Evolutionary conservation across 2,888 invertebrate species (phyloP), one percentile per base, ranked within the genome.

Genomic region (Dynastes maya): DNA sequence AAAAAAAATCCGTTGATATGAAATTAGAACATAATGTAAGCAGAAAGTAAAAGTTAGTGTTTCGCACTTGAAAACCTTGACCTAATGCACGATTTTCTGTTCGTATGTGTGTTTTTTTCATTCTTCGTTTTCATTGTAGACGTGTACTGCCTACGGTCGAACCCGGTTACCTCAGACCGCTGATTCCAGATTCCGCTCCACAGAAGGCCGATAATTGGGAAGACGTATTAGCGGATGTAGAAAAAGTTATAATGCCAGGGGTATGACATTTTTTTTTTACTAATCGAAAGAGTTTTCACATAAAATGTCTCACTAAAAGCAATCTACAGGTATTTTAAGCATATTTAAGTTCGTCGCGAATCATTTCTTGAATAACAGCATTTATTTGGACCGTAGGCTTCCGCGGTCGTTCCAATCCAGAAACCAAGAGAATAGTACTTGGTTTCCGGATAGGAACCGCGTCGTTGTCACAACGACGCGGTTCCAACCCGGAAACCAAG

Each of bases 231-330:
- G 92, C 92, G 4, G 99, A 99, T 88, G 93, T 99, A 80, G 98
- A 99, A 88, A 91, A 94, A 76, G 95, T 98, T 77, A 96, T 99
- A 82, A 98, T 99, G 98, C 98, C 98, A 0, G 99, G 99, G 68
- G 97, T 92, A 88, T 89, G 88, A 45, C n/a, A 70, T 11, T 75
- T 64, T 53, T 53, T 5, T 11, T 45, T 11, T 45, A 8, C 11
- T 37, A 37, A 37, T 37, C 6, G 37, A 5, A 5, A 27, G 40
- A 32, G 11, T 27, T 5, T 0, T 37, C 32, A 5, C 4, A 37
- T 37, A 37, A 37, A 37, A 37, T 32, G 4, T 4, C 4, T 32
- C 32, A 4, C 32, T 32, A 32, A 32, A 32, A 32, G 32, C 32
- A 32, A 32, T 37, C 32, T 37, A 5, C 5, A 37, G 32, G 1